Conservation (phyloP, 2,113 vertebrate species). For the Macrotus californicus region DNA sequence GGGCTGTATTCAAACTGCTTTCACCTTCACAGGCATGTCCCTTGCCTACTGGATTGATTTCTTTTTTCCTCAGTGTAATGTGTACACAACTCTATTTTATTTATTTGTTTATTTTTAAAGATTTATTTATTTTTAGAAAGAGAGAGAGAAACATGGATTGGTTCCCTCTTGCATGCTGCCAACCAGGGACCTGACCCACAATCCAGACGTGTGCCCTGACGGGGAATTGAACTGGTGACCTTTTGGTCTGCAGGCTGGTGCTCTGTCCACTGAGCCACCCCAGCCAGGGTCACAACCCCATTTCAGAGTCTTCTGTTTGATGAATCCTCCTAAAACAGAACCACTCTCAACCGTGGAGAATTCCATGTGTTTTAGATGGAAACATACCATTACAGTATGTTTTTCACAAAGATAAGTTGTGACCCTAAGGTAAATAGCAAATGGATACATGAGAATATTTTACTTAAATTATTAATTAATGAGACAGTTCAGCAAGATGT, state of each 20-base stretch:
- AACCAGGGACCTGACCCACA: too few relatives aligned
- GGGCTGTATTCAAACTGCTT: neutral
- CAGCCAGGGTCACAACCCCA: too few relatives aligned
- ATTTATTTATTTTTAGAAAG: too few relatives aligned
- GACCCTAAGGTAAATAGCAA: neutral
- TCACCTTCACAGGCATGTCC: neutral
- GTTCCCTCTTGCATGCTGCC: too few relatives aligned
- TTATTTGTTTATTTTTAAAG: too few relatives aligned
- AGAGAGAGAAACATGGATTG: too few relatives aligned
- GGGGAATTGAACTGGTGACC: too few relatives aligned
- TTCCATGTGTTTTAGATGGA: neutral
- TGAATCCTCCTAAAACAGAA: neutral
- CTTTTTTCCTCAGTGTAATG: neutral
- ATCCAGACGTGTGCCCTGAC: too few relatives aligned
- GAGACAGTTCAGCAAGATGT: neutral
- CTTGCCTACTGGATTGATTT: neutral
- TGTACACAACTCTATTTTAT: neutral
- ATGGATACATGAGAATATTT: neutral
- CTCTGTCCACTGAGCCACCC: too few relatives aligned
- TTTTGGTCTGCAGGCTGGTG: too few relatives aligned
- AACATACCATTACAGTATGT: neutral
- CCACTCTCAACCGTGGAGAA: neutral
- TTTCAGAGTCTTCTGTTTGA: neutral
- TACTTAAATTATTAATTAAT: neutral
- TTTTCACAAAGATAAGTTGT: slow-evolving; percentile 1